Percentiles rank a stretch among this genome's conserved stretches.
phyloP scores from a whole-genome alignment of 2,888 invertebrate species.

The Zootermopsis nevadensis region DNA sequence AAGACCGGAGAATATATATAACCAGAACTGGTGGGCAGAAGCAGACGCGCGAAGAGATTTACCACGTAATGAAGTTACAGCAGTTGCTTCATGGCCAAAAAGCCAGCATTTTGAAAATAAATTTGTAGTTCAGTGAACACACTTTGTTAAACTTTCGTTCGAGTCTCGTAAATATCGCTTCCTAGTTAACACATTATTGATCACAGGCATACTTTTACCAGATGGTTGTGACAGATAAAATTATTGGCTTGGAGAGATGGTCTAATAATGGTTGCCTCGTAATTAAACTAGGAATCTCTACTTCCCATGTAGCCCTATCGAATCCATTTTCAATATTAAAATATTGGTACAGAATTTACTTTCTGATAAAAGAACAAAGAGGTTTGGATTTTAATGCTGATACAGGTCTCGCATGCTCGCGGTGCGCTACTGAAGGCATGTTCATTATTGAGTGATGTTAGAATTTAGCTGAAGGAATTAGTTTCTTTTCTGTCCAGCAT shows the following conservation, averaged over 20 bases:
- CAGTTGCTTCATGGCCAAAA: background rate
- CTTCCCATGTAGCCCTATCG: too few relatives aligned
- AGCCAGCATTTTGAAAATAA: background rate
- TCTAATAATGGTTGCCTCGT: background rate
- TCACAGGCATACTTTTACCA: background rate
- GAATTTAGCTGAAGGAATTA: too few relatives aligned
- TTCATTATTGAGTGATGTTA: too few relatives aligned
- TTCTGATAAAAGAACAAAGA: too few relatives aligned
- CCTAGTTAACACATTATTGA: background rate
- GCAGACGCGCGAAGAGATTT: background rate
- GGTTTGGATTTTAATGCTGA: too few relatives aligned
- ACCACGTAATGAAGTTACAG: background rate
- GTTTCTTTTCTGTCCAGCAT: too few relatives aligned
- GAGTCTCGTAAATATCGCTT: background rate
- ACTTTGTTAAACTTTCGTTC: background rate
- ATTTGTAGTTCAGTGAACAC: background rate
- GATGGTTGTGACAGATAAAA: background rate
- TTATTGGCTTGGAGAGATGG: background rate
- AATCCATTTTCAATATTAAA: too few relatives aligned
- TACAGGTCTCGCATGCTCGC: too few relatives aligned
- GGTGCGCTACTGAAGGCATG: too few relatives aligned
- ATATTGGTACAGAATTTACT: too few relatives aligned
- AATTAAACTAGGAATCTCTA: background rate
- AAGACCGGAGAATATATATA: too few relatives aligned
- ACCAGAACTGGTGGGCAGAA: too few relatives aligned